Percentiles rank a stretch among this genome's conserved stretches.
These are phyloP conservation scores for Aethes cnicana DNA, from an alignment of 2,888 invertebrate genomes.

Conservation along the genomic window DNA sequence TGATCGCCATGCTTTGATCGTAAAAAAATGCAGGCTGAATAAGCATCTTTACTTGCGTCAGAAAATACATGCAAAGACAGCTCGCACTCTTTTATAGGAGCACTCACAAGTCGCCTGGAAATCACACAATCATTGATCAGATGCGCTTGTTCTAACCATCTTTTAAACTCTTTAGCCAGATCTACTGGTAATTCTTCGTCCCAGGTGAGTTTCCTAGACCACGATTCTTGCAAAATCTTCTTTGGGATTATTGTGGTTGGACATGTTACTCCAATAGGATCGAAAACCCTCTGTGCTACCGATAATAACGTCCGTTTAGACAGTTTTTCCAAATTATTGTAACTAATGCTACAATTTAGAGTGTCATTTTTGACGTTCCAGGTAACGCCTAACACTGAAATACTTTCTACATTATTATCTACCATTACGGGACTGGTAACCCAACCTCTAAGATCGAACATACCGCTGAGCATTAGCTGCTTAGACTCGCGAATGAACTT, in stretches of 20 bases:
- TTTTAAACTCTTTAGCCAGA: background rate
- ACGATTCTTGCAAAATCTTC: constrained; percentile 29
- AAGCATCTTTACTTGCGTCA: background rate
- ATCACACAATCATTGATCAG: background rate
- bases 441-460: constrained; percentile 32
- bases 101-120: background rate
- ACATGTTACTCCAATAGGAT: constrained; percentile 29
- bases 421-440: constrained; percentile 6
- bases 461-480: constrained; percentile 20
- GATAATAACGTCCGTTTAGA: constrained; percentile 27
- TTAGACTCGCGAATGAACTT: constrained; percentile 28
- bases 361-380: constrained; percentile 27
- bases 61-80: background rate
- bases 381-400: constrained; percentile 21
- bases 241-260: constrained; percentile 31
- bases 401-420: background rate
- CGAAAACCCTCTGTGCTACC: constrained; percentile 30
- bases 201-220: constrained; percentile 24
- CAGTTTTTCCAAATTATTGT: background rate
- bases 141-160: background rate
- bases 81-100: background rate
- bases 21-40: background rate
- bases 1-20: background rate
- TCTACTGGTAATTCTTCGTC: constrained; percentile 19
- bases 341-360: constrained; percentile 11